Conservation (phyloP, 2,888 invertebrate genomes). For the Galeopsomyia nigrocyanea region DNA sequence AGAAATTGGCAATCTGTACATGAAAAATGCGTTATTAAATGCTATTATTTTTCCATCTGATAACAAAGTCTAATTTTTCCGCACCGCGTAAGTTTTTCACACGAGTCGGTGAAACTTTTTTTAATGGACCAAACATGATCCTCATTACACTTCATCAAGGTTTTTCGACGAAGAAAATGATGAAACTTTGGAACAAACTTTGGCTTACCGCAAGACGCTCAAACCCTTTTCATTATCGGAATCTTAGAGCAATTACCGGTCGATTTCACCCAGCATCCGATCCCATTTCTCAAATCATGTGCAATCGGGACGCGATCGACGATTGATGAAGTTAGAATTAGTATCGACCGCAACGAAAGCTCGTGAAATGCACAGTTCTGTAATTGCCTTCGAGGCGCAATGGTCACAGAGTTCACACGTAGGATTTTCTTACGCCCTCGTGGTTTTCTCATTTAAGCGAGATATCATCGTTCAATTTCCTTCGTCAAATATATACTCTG, state of each 20-base stretch:
- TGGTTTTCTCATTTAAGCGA: not conserved
- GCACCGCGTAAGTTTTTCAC: too few relatives aligned
- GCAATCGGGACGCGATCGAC: conserved; percentile 3
- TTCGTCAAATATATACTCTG: conserved; percentile 19
- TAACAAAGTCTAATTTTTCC: not conserved
- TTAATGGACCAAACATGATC: too few relatives aligned
- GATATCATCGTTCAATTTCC: conserved; percentile 11
- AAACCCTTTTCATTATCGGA: conserved; percentile 1
- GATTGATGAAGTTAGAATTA: conserved; percentile 24
- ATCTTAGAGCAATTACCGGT: conserved; percentile 10
- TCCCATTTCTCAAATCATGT: conserved; percentile 15
- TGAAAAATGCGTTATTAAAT: not conserved
- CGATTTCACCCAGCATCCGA: conserved; percentile 1
- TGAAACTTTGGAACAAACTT: too few relatives aligned
- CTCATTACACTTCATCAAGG: too few relatives aligned
- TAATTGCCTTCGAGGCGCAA: not conserved
- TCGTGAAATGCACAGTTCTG: conserved; percentile 14
- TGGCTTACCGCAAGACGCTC: too few relatives aligned
- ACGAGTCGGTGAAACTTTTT: too few relatives aligned
- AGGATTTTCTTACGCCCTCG: too few relatives aligned
- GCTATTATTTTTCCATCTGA: conserved; percentile 10
- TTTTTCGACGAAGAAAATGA: too few relatives aligned
- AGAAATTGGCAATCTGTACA: not conserved
- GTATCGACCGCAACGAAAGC: conserved; percentile 2
- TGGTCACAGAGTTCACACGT: too few relatives aligned